Base-by-base conservation (phyloP, 2,113 vertebrate genomes). In the Tupaia chinensis region DNA sequence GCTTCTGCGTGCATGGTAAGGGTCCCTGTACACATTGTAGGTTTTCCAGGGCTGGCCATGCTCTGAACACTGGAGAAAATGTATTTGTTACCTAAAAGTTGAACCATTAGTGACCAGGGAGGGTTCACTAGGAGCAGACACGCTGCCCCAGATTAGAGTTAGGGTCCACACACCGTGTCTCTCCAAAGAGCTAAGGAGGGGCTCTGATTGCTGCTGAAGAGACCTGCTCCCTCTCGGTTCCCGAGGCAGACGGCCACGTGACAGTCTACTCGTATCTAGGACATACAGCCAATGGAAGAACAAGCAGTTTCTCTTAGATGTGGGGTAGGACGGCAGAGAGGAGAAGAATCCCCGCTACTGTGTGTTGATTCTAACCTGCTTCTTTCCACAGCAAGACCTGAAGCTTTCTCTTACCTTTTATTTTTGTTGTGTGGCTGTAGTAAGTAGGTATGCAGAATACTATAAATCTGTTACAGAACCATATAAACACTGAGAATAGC, bases 401-500 rank as follows among this genome's bases (percentile, higher is more conserved):
- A 70, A 76, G 70, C 32, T 56, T 56, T 3, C 34, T 69, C 10
- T 66, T n/a, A 27, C 5, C 10, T 53, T 70, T 23, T 7, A 12
- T 34, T 34, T 92, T 27, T 0, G 20, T 20, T 15, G 70, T 0
- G 20, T 16, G 12, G 70, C 53, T 69, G 8, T 16, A 19, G 44
- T 17, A 91, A 81, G 34, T 17, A 78, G 56, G 14, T 10, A 13
- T 1, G 27, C 34, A 53, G 11, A 74, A 14, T 16, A 19, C 16
- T 9, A 27, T 9, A 11, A 25, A 32, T 12, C 34, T 29, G 0
- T 17, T 11, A 17, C 29, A 74, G 65, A 88, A 58, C 58, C 34
- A 34, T 1, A 3, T 0, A 0, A 25, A 17, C 5, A 10, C 58
- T 29, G 0, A 22, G 60, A 70, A 8, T 4, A 5, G 7, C 23